phyloP scores from a whole-genome alignment of 2,797 vertebrate species.

The Scolopax bukidnonensis region DNA sequence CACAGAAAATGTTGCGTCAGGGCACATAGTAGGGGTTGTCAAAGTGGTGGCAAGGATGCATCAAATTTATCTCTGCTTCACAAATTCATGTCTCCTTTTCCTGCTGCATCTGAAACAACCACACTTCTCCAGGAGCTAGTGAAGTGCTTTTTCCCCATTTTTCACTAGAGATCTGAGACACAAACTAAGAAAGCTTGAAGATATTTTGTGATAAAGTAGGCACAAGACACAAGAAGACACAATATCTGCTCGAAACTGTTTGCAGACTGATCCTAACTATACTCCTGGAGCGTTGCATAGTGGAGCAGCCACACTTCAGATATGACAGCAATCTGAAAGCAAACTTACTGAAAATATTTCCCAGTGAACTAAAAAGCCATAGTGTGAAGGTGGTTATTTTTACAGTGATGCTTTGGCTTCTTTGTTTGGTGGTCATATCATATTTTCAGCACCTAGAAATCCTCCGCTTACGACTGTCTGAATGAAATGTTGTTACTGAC shows the following conservation, averaged over 20 bases:
- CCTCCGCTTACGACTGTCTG: background rate
- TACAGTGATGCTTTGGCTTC: constrained; percentile 5
- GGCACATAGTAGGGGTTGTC: background rate
- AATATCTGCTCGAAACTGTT: background rate
- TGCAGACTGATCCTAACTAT: background rate
- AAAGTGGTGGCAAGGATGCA: background rate
- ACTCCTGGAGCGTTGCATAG: background rate
- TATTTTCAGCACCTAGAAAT: constrained; percentile 62
- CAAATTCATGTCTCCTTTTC: background rate
- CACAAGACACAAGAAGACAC: background rate
- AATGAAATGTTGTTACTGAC: constrained; percentile 65
- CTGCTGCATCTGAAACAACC: background rate
- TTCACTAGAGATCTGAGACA: background rate
- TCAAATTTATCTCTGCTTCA: background rate
- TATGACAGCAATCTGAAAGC: background rate
- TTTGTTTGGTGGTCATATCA: constrained; percentile 19
- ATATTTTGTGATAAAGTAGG: background rate
- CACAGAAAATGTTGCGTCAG: background rate
- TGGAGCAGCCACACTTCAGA: background rate
- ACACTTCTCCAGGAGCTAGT: background rate
- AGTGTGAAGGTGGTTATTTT: constrained; percentile 9
- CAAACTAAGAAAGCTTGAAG: background rate
- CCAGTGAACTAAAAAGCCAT: background rate
- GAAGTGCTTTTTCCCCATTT: background rate
- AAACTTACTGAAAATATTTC: background rate